Evolutionary conservation across 1,140 invertebrate species (phyloP).

Genomic region (Leptinotarsa texana): DNA sequence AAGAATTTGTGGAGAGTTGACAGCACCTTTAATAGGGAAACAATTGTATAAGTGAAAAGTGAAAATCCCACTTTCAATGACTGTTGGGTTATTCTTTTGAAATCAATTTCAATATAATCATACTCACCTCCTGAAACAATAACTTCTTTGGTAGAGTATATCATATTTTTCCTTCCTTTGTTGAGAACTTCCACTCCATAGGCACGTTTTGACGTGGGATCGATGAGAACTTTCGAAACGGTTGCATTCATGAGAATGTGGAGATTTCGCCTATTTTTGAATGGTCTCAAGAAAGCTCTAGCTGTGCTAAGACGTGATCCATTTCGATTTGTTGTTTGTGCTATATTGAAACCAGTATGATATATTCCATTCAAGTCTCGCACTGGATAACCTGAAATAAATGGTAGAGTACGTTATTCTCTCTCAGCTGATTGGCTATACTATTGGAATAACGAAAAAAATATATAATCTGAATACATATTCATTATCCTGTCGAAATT

Average conservation of each 20-base stretch:
- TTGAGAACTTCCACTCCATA: conserved; percentile 70
- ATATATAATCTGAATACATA: no score
- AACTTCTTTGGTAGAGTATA: conserved; percentile 69
- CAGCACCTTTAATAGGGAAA: conserved; percentile 64
- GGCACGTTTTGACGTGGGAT: conserved; percentile 68
- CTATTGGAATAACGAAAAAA: no score
- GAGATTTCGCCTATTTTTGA: conserved; percentile 71
- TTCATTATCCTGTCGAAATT: no score
- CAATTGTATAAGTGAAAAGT: background rate
- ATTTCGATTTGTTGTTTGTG: conserved; percentile 85
- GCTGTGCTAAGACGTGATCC: conserved; percentile 83
- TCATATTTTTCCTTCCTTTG: conserved; percentile 61
- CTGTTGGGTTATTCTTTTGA: no score
- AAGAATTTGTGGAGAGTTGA: conserved; percentile 82
- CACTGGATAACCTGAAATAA: conserved; percentile 69
- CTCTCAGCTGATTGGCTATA: no score
- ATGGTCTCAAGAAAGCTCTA: conserved; percentile 81
- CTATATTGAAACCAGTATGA: conserved; percentile 80
- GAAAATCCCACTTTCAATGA: background rate
- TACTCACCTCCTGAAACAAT: conserved; percentile 63
- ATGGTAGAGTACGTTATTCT: background rate
- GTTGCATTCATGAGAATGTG: conserved; percentile 78
- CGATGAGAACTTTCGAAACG: conserved; percentile 72
- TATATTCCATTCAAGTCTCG: conserved; percentile 84
- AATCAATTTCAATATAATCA: no score